These are phyloP conservation scores for Puntigrus tetrazona DNA, from an alignment of 2,113 vertebrate species.

Conservation along the genomic window DNA sequence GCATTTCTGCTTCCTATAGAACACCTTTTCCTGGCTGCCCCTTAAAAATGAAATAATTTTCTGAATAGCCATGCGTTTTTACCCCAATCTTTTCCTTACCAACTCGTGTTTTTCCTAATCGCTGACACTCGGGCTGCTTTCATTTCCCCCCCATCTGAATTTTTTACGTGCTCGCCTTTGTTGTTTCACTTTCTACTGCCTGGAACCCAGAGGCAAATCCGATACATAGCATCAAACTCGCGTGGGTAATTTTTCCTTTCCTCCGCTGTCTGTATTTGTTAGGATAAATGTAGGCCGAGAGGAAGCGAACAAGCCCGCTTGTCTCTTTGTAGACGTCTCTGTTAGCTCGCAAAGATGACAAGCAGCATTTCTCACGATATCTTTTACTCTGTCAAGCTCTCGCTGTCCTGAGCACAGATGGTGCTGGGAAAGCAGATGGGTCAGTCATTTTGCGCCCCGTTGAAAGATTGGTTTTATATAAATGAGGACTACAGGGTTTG, in stretches of 20 bases:
- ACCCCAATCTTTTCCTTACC: background rate
- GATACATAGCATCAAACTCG: slow-evolving; percentile 34
- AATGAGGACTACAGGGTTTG: background rate
- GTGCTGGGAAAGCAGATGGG: background rate
- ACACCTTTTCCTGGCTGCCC: background rate
- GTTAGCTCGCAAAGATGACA: background rate
- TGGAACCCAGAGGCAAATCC: slow-evolving; percentile 27
- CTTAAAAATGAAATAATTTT: background rate
- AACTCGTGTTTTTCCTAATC: slow-evolving; percentile 10
- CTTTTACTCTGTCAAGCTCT: background rate
- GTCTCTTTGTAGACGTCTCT: slow-evolving; percentile 12
- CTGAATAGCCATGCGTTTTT: slow-evolving; percentile 18
- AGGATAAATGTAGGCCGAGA: slow-evolving; percentile 29
- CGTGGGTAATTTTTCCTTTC: slow-evolving; percentile 47
- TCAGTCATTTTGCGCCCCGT: background rate
- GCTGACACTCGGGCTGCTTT: slow-evolving; percentile 32
- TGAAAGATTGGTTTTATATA: slow-evolving; percentile 13
- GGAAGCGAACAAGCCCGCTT: background rate
- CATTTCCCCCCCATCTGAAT: slow-evolving; percentile 33
- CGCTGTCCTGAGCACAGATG: background rate
- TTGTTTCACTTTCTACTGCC: slow-evolving; percentile 32
- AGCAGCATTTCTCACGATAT: slow-evolving; percentile 11
- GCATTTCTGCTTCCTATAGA: background rate
- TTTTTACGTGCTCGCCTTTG: slow-evolving; percentile 45
- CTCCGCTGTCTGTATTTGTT: slow-evolving; percentile 49